Evolutionary conservation across 2,888 invertebrate genomes (phyloP).

Genomic region (Itoplectis maculator): DNA sequence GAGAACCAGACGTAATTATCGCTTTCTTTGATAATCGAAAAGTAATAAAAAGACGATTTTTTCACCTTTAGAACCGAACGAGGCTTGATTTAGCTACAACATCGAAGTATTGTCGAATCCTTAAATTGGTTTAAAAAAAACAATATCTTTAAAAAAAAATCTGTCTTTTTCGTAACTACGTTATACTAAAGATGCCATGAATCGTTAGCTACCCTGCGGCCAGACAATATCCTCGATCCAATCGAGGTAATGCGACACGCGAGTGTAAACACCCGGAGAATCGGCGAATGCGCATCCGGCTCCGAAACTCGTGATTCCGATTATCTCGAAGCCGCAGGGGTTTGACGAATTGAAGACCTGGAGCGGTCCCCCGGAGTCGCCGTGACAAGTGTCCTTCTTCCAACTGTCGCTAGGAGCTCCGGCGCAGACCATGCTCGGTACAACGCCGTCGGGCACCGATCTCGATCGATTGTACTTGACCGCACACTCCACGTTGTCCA

Average conservation of each 20-base stretch:
- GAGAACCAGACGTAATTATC: not conserved
- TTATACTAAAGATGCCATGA: not conserved
- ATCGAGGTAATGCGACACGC: conserved; percentile 81
- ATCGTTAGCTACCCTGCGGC: conserved; percentile 69
- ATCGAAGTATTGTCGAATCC: conserved; percentile 4
- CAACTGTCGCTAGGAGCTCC: conserved; percentile 82
- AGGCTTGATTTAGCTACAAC: conserved; percentile 13
- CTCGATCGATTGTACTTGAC: conserved; percentile 72
- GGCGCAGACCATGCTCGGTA: conserved; percentile 85
- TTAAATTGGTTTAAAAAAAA: not conserved
- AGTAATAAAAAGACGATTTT: conserved; percentile 53
- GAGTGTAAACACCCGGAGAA: conserved; percentile 83
- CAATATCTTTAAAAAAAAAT: not conserved
- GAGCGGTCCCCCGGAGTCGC: conserved; percentile 80
- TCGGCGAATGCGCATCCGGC: conserved; percentile 82
- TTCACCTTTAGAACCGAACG: conserved; percentile 45
- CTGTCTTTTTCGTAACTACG: not conserved
- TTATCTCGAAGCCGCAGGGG: conserved; percentile 81
- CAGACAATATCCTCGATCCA: conserved; percentile 84
- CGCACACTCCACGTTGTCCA: conserved; percentile 81
- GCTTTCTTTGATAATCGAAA: conserved; percentile 25
- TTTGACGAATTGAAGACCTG: conserved; percentile 75
- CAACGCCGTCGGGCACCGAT: conserved; percentile 78
- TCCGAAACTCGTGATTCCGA: conserved; percentile 85
- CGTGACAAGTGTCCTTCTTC: conserved; percentile 79